These are phyloP conservation scores for Tragopan temminckii DNA, from an alignment of 2,797 vertebrate species.

Conservation along the genomic window DNA sequence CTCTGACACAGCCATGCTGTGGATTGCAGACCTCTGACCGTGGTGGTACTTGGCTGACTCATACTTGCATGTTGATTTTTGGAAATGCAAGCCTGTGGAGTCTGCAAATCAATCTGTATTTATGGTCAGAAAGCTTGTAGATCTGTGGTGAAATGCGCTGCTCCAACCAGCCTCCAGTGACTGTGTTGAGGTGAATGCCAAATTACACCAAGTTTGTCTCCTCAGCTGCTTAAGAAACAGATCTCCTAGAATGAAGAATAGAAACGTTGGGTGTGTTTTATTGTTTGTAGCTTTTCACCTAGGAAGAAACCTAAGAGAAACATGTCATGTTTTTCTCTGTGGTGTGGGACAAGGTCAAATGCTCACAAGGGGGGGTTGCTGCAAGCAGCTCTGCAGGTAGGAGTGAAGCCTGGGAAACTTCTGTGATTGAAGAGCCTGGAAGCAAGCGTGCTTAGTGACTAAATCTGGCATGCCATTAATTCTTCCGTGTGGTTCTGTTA, in stretches of 20 bases:
- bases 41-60: not conserved
- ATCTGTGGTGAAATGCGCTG: fast-evolving
- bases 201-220: not conserved
- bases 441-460: slow-evolving; percentile 28
- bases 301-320: not conserved
- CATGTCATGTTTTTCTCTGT: not conserved
- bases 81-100: not conserved
- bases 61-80: not conserved
- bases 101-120: not conserved
- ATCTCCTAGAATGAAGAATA: not conserved
- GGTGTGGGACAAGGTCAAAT: not conserved
- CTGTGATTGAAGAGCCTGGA: slow-evolving; percentile 10
- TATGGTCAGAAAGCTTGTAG: not conserved
- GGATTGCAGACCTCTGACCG: not conserved
- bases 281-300: not conserved
- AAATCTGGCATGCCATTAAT: slow-evolving; percentile 65
- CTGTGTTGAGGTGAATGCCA: not conserved
- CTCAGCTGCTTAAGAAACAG: not conserved
- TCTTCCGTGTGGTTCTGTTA: slow-evolving; percentile 52
- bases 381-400: not conserved
- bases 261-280: fast-evolving
- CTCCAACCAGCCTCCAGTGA: not conserved
- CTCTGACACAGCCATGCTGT: fast-evolving
- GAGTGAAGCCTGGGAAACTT: slow-evolving; percentile 46
- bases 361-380: not conserved